Percentiles rank a stretch among this genome's conserved stretches.
These are phyloP conservation scores for Myotis daubentonii DNA, from an alignment of 2,797 vertebrate species.

Conservation along the genomic window DNA sequence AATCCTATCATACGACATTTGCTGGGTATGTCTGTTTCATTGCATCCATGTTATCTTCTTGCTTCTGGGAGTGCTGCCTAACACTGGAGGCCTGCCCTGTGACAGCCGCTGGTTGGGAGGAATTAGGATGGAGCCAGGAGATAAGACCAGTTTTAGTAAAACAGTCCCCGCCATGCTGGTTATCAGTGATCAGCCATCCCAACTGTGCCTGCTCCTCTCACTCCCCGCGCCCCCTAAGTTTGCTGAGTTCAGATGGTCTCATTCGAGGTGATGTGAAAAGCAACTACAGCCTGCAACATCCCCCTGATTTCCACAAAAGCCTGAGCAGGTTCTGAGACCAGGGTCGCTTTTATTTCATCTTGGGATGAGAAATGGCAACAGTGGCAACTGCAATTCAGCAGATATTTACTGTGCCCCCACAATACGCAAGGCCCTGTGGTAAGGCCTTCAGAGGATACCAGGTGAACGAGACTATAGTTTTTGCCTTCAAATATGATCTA, in stretches of 20 bases:
- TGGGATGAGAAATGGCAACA: background rate
- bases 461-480: background rate
- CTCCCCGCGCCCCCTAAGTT: fast-evolving
- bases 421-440: background rate
- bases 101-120: background rate
- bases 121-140: background rate
- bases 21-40: background rate
- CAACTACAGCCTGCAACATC: background rate
- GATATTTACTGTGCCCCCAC: background rate
- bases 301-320: background rate
- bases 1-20: background rate
- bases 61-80: background rate
- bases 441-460: background rate
- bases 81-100: background rate
- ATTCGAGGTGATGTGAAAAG: background rate
- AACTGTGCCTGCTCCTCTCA: no score
- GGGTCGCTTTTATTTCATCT: background rate
- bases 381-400: background rate
- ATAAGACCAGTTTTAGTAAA: background rate
- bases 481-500: background rate
- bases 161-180: background rate
- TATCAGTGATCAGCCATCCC: background rate
- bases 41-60: background rate
- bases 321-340: background rate
- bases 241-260: background rate